Evolutionary conservation across 1,140 invertebrate genomes (phyloP), one percentile per base, ranked within the genome.

Genomic region (Zelostemma sp.): DNA sequence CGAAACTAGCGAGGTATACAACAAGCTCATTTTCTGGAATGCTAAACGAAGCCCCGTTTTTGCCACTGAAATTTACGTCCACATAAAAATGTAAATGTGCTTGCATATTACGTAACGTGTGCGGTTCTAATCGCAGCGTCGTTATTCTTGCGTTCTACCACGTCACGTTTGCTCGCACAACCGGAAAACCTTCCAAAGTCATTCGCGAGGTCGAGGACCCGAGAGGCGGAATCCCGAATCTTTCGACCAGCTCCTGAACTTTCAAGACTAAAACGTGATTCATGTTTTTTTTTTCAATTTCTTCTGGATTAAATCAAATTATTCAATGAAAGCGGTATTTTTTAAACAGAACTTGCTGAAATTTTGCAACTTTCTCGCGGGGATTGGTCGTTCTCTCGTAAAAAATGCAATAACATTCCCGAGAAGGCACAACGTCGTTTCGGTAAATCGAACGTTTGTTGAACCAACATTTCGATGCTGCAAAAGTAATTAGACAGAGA

Each of bases 181-280:
- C 73, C 67, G 79, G 77, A 78, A 79, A 79, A 79, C 69, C 75
- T 70, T 71, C 67, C 62, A 60, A 74, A 61, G 66, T 61, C 72
- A 64, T 70, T 61, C 50, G 60, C 68, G 63, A 47, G 50, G 50
- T 28, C 48, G 46, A 28, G 47, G 45, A 64, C 46, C 53, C 60
- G 63, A 66, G 73, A 71, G 45, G 59, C 40, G 6, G 35, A 53
- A 46, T 16, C 49, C 35, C 35, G 35, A 38, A 12, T 49, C 19
- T 55, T 56, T 58, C 41, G 68, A 70, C 58, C 58, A 16, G 11
- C 14, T 38, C 9, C n/a, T n/a, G n/a, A n/a, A n/a, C n/a, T n/a
- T n/a, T n/a, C n/a, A n/a, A n/a, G n/a, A n/a, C n/a, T n/a, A n/a
- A n/a, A n/a, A n/a, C n/a, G n/a, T n/a, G n/a, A n/a, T n/a, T n/a